Percentiles rank a stretch among this genome's conserved stretches.
phyloP scores from a whole-genome alignment of 1,140 invertebrate species.

The Stegodyphus dumicola region DNA sequence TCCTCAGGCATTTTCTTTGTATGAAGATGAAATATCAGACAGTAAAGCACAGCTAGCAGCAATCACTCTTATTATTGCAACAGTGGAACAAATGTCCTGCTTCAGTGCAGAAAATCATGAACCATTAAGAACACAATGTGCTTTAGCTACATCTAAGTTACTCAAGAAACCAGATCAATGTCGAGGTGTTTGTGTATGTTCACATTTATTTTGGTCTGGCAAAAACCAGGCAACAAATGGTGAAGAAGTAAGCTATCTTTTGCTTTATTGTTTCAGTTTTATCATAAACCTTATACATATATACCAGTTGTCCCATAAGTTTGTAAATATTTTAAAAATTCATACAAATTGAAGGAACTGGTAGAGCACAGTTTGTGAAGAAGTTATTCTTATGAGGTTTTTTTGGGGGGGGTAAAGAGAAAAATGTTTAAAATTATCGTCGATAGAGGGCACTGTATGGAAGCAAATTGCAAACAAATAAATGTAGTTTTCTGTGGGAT shows the following conservation, averaged over 20 bases:
- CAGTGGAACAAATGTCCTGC: constrained; percentile 93
- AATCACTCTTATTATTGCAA: constrained; percentile 94
- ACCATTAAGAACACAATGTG: constrained; percentile 93
- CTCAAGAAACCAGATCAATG: constrained; percentile 98
- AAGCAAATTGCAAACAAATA: too few species aligned
- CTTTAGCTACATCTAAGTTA: constrained; percentile 92
- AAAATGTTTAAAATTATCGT: too few species aligned
- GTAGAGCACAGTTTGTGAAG: too few species aligned
- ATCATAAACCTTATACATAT: not conserved
- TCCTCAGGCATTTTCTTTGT: constrained; percentile 88
- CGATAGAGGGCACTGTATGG: too few species aligned
- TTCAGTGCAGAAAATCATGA: constrained; percentile 98
- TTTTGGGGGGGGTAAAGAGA: too few species aligned
- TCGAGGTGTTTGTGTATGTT: constrained; percentile 88
- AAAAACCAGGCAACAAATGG: constrained; percentile 77
- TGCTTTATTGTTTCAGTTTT: not conserved
- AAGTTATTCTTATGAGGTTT: too few species aligned
- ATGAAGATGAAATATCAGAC: constrained; percentile 98
- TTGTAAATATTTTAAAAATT: too few species aligned
- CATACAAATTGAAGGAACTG: too few species aligned
- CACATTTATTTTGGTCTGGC: constrained; percentile 97
- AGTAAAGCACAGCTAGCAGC: constrained; percentile 96
- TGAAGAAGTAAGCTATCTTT: constrained; percentile 72
- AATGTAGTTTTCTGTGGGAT: too few species aligned
- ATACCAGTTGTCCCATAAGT: not conserved